Conservation (phyloP, 2,113 vertebrate species). For the Leptodactylus fuscus region DNA sequence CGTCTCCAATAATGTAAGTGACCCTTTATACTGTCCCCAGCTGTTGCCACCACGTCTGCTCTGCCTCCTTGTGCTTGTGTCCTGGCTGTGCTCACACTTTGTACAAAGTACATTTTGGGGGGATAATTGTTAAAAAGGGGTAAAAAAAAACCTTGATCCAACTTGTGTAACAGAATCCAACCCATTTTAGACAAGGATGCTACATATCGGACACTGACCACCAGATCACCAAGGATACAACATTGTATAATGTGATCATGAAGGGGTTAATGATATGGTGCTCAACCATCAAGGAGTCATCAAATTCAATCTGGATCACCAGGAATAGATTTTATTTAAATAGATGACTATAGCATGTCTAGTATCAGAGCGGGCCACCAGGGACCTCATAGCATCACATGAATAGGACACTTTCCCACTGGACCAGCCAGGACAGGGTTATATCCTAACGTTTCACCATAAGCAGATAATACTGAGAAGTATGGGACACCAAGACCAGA, state of each 20-base stretch:
- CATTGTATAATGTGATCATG: neutral
- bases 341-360: no score
- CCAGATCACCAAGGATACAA: neutral
- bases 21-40: neutral
- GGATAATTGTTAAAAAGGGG: neutral
- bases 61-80: neutral
- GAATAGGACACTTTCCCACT: neutral
- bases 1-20: neutral
- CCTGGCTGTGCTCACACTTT: neutral
- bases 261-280: neutral
- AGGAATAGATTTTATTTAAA: no score
- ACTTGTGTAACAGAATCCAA: no score
- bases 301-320: no score
- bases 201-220: neutral
- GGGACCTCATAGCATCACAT: neutral
- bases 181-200: no score
- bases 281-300: neutral
- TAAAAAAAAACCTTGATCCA: no score
- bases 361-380: neutral
- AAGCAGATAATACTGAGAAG: no score
- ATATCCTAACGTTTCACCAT: neutral
- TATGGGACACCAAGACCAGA: no score
- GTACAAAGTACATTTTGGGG: neutral
- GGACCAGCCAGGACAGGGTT: neutral
- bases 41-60: slow-evolving; percentile 43